Percentiles rank a stretch among this genome's conserved stretches.
phyloP scores from a whole-genome alignment of 92 coral and sea anemone species.

The Porites cylindrica region DNA sequence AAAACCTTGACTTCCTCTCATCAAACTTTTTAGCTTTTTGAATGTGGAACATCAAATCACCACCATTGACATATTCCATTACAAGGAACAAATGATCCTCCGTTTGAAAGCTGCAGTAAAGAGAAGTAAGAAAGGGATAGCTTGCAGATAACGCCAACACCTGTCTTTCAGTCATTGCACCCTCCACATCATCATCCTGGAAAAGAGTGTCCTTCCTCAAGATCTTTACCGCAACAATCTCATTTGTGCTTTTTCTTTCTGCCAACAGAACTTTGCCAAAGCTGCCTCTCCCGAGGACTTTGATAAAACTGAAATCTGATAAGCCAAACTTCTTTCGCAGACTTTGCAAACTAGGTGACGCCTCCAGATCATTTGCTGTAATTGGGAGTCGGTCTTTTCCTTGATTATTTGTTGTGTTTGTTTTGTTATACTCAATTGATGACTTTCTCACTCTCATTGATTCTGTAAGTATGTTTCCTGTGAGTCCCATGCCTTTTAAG shows the following conservation, averaged over 20 bases:
- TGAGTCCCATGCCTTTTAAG: constrained; percentile 81
- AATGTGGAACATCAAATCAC: constrained; percentile 98
- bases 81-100: constrained; percentile 96
- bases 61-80: constrained; percentile 99
- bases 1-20: constrained; percentile 93
- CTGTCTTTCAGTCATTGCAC: constrained; percentile 94
- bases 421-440: constrained; percentile 42
- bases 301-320: constrained; percentile 84
- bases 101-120: constrained; percentile 96
- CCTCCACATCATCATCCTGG: constrained; percentile 97
- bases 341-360: constrained; percentile 85
- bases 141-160: constrained; percentile 93
- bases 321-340: constrained; percentile 62
- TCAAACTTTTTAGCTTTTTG: constrained; percentile 97
- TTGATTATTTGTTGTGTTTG: constrained; percentile 31
- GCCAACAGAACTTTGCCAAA: constrained; percentile 98
- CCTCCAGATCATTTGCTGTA: constrained; percentile 33
- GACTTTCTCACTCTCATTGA: constrained; percentile 54
- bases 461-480: constrained; percentile 67
- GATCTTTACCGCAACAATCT: constrained; percentile 90
- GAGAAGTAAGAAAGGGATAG: constrained; percentile 93
- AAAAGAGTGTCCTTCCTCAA: constrained; percentile 91
- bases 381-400: constrained; percentile 31
- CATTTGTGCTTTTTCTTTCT: constrained; percentile 90
- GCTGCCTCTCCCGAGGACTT: constrained; percentile 98